Evolutionary conservation across 2,888 invertebrate genomes (phyloP), one percentile per base, ranked within the genome.

Genomic region (Achlya flavicornis): DNA sequence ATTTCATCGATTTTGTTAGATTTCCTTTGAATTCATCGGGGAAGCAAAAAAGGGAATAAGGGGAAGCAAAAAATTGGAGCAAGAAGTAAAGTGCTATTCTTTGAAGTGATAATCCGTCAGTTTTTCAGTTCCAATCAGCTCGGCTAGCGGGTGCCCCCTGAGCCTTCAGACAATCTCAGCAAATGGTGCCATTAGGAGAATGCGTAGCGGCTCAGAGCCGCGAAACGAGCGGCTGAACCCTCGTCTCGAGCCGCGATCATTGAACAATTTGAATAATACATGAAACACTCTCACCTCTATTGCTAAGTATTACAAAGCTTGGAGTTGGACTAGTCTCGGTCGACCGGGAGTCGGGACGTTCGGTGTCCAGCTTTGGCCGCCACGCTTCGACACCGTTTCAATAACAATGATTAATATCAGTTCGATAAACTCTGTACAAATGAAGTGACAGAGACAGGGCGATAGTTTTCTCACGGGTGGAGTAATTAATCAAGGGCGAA

Each of bases 221-320:
- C 72, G 82, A 84, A 84, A 83, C 82, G 82, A 84, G 78, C 69
- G 77, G 77, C 79, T 82, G 72, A 77, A 68, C 71, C 65, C 53
- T 8, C 69, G 72, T 63, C 64, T 74, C 71, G 70, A 70, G 68
- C 68, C 76, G 76, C 77, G 81, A 86, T 86, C 86, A 86, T 83
- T 85, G 84, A 84, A 79, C 85, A 79, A 85, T 88, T 87, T 90
- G 89, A 90, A 90, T 91, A 89, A 90, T 87, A 88, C 86, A 90
- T 89, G 86, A 85, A 86, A 86, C 81, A 82, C 69, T 76, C 72
- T 72, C 77, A 74, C 73, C 75, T 75, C 72, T 66, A 65, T 63
- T 46, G 65, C 70, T 69, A 64, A 61, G 58, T 58, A 69, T 3
- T 16, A 53, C 19, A 8, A 3, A 53, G 19, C 53, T 53, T 53